Evolutionary conservation across 2,113 vertebrate species (phyloP), one percentile per base, ranked within the genome.

Genomic region (Phaethon lepturus): DNA sequence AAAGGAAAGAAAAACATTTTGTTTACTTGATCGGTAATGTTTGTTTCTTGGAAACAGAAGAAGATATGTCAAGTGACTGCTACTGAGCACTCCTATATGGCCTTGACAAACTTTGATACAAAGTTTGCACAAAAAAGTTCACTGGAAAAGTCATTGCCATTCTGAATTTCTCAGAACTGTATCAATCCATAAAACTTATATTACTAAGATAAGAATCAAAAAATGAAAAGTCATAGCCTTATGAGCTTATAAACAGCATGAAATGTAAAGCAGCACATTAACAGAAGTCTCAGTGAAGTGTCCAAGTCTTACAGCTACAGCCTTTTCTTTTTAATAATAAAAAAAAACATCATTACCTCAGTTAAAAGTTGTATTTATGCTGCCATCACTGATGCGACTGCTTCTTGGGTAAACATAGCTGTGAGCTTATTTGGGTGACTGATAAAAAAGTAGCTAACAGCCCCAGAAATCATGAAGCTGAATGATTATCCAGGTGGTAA

Each of bases 1-100:
- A 77, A 90, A 87, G 26, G 44, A 71, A 87, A 93, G 58, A 58
- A 94, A 80, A 80, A 28, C 38, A 63, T 62, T 94, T 94, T 92
- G 63, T 88, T 88, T 90, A 86, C 50, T 58, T 2, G 4, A 26
- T 63, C 1, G 3, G 59, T 83, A 71, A 63, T 67, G 31, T 55
- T 88, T 83, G 63, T 83, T 93, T 90, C 42, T 45, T 50, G 55
- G 63, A 90, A 92, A 92, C 2, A 73, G 71, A 53, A 93, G 44
- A 47, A 45, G 33, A 67, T 44, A 4, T 23, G 33, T 64, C 42
- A 88, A 88, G 38, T 22, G 14, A 59, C 64, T 92, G 59, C 59
- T 67, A 47, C 52, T 40, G 31, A 92, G 74, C 31, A 24, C 59
- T 59, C 38, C 26, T 93, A 10, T 20, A 17, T 35, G 53, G 63